Evolutionary conservation across 2,888 invertebrate species (phyloP).

Genomic region (Philopedon plagiatum): DNA sequence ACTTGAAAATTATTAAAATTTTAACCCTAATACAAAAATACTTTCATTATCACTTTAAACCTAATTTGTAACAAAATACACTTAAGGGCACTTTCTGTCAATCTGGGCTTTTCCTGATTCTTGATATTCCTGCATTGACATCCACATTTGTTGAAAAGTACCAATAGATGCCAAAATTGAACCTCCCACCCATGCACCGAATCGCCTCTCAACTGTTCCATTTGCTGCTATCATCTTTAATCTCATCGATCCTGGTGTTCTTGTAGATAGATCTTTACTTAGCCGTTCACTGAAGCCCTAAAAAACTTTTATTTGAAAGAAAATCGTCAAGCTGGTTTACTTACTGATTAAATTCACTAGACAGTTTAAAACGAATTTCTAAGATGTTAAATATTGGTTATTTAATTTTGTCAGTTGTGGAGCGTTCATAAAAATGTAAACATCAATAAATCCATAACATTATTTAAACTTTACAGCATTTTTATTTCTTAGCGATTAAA

Average conservation of each 20-base stretch:
- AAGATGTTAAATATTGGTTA: too few relatives aligned
- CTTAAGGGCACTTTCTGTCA: conserved; percentile 92
- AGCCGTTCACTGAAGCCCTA: conserved; percentile 95
- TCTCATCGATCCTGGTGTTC: conserved; percentile 94
- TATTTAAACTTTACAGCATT: too few relatives aligned
- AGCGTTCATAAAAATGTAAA: too few relatives aligned
- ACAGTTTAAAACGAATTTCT: too few relatives aligned
- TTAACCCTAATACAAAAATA: conserved; percentile 26
- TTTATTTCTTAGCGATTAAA: too few relatives aligned
- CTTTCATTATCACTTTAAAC: conserved; percentile 7
- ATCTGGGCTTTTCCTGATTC: conserved; percentile 98
- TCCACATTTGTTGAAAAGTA: conserved; percentile 99
- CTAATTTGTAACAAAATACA: conserved; percentile 1
- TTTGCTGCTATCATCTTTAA: conserved; percentile 95
- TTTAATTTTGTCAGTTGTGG: too few relatives aligned
- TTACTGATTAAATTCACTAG: not conserved
- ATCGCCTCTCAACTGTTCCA: conserved; percentile 90
- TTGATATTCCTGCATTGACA: conserved; percentile 98
- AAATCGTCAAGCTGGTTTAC: not conserved
- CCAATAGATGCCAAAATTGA: conserved; percentile 98
- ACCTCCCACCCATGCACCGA: conserved; percentile 98
- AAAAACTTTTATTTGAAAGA: conserved; percentile 59
- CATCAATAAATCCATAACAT: too few relatives aligned
- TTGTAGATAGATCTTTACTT: conserved; percentile 86
- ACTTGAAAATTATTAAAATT: not conserved